Percentiles rank a stretch among this genome's conserved stretches.
These are phyloP conservation scores for Amphimedon queenslandica DNA, from an alignment of 37 sponge, comb jelly and placozoan genomes.

Conservation along the genomic window DNA sequence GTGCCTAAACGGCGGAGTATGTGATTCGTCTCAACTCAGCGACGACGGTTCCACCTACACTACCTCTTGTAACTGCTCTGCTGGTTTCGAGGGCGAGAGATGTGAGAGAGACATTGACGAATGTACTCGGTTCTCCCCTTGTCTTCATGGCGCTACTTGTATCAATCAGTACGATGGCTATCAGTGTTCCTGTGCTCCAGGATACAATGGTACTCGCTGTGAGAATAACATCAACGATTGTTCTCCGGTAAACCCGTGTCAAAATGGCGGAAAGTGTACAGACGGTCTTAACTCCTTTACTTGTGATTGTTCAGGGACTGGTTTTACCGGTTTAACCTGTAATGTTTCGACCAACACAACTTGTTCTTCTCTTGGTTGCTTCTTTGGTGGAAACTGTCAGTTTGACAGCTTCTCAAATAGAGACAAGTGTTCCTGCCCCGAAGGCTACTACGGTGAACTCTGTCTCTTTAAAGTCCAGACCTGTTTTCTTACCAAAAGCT, in stretches of 20 bases:
- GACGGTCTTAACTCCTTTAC: not conserved
- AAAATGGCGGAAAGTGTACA: slow-evolving; percentile 31
- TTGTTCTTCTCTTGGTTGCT: not conserved
- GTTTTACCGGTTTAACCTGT: not conserved
- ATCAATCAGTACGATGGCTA: not conserved
- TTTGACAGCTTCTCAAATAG: not conserved
- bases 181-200: slow-evolving; percentile 15
- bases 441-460: not conserved
- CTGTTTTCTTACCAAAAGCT: not conserved
- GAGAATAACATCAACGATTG: slow-evolving; percentile 11
- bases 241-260: slow-evolving; percentile 22
- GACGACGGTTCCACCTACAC: not conserved
- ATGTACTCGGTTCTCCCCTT: slow-evolving; percentile 9
- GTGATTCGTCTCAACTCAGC: not conserved
- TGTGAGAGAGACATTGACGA: slow-evolving; percentile 4
- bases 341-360: not conserved
- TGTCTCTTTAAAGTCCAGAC: not conserved
- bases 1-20: slow-evolving; percentile 26
- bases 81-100: slow-evolving; percentile 40
- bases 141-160: slow-evolving; percentile 31
- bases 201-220: slow-evolving; percentile 44
- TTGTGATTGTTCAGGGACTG: slow-evolving; percentile 11
- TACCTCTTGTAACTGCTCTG: slow-evolving; percentile 8
- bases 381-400: not conserved
- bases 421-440: not conserved